Percentiles rank a stretch among this genome's conserved stretches.
These are phyloP conservation scores for Sardina pilchardus DNA, from an alignment of 2,113 vertebrate genomes.

Conservation along the genomic window DNA sequence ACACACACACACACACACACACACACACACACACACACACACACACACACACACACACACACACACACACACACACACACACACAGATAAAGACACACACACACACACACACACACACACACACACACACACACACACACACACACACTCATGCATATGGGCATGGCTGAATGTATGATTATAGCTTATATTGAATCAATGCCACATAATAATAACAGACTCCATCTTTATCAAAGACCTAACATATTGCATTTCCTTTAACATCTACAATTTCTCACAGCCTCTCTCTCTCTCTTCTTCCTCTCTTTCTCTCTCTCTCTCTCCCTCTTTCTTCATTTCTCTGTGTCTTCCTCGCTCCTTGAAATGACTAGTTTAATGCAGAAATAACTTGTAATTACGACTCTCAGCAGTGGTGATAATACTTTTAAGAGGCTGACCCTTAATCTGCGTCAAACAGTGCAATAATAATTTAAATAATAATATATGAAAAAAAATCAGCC, in stretches of 20 bases:
- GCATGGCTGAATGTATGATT: not conserved
- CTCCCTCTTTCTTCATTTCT: constrained; percentile 18
- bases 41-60: too few relatives aligned
- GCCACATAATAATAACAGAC: not conserved
- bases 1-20: too few relatives aligned
- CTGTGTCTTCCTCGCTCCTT: not conserved
- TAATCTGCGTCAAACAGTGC: not conserved
- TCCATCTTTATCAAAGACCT: not conserved
- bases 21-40: too few relatives aligned
- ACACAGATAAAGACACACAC: too few relatives aligned
- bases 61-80: too few relatives aligned
- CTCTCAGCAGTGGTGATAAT: not conserved
- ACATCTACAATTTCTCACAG: not conserved
- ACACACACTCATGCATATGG: too few relatives aligned
- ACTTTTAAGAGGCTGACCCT: not conserved
- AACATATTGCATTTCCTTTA: not conserved
- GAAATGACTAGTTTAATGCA: not conserved
- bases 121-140: not conserved
- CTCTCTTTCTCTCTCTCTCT: constrained; percentile 21
- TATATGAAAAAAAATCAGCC: not conserved
- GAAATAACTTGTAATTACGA: not conserved
- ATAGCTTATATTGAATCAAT: not conserved
- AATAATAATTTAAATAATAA: not conserved
- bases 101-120: not conserved
- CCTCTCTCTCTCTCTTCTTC: constrained; percentile 27